A percentile compares a stretch with the other conserved stretches of the same genome.
Conservation (phyloP, 2,888 invertebrate genomes). For the Schrankia costaestrigalis region DNA sequence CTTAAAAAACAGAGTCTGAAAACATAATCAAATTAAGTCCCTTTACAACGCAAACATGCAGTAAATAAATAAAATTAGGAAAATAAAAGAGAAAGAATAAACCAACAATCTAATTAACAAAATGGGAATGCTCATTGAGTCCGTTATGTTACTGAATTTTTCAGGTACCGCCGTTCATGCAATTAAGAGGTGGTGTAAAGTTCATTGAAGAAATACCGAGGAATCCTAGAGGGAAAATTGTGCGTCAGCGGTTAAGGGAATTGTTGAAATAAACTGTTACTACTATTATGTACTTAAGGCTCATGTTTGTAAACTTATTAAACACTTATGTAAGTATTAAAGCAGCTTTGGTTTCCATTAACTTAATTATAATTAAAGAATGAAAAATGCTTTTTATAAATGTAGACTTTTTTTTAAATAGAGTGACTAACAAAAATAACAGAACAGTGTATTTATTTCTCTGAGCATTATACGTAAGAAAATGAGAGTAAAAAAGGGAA, state of each 20-base stretch:
- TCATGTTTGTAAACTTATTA: not conserved
- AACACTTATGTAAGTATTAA: not conserved
- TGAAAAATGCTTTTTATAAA: too few relatives aligned
- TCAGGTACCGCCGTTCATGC: slow-evolving; percentile 81
- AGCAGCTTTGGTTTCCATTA: not conserved
- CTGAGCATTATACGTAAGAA: not conserved
- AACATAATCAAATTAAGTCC: too few relatives aligned
- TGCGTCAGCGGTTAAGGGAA: slow-evolving; percentile 80
- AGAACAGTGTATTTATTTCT: not conserved
- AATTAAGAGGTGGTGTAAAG: slow-evolving; percentile 83
- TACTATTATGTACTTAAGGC: slow-evolving; percentile 1
- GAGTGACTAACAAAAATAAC: too few relatives aligned
- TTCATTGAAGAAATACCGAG: slow-evolving; percentile 85
- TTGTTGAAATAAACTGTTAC: slow-evolving; percentile 46
- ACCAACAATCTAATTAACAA: slow-evolving; percentile 19
- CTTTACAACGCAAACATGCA: too few relatives aligned
- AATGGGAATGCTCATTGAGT: slow-evolving; percentile 25
- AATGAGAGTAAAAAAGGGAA: too few relatives aligned
- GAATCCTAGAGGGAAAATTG: slow-evolving; percentile 85
- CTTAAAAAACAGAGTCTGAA: not conserved
- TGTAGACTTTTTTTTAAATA: too few relatives aligned
- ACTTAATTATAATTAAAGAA: too few relatives aligned
- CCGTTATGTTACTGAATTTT: slow-evolving; percentile 26
- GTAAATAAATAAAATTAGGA: too few relatives aligned
- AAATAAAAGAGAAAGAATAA: slow-evolving; percentile 3